These are phyloP conservation scores for Xiphophorus birchmanni DNA, from an alignment of 2,797 vertebrate species.

Conservation along the genomic window DNA sequence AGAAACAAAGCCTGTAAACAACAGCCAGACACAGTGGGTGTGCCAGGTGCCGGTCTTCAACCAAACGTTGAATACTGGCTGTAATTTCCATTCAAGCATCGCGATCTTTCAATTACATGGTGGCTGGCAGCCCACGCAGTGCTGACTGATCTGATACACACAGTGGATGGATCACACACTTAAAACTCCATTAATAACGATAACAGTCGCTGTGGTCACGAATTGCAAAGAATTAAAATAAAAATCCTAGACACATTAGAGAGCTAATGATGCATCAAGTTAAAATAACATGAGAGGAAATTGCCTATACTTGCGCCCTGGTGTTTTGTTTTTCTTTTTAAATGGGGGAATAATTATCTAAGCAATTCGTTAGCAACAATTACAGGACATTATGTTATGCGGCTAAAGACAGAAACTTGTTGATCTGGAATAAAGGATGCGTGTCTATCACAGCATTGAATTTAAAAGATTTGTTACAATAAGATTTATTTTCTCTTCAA, in stretches of 20 bases:
- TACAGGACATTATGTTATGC: background rate
- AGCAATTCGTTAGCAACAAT: slow-evolving; percentile 26
- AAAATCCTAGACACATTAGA: slow-evolving; percentile 41
- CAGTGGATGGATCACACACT: slow-evolving; percentile 35
- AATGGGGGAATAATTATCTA: slow-evolving; percentile 10
- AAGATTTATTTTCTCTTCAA: too few relatives aligned
- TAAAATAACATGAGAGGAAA: slow-evolving; percentile 49
- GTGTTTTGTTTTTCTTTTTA: background rate
- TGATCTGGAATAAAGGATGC: background rate
- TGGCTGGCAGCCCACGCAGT: slow-evolving; percentile 11
- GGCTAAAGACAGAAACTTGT: background rate
- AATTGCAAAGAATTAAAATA: background rate
- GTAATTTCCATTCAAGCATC: slow-evolving; percentile 24
- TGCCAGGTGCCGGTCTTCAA: background rate
- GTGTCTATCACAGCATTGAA: background rate
- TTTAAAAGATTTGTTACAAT: background rate
- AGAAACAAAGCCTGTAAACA: slow-evolving; percentile 5
- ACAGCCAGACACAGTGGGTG: background rate
- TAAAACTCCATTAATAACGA: slow-evolving; percentile 57
- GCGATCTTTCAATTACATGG: slow-evolving; percentile 35
- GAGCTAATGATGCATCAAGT: slow-evolving; percentile 50
- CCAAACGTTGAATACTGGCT: slow-evolving; percentile 14
- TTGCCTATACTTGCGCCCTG: slow-evolving; percentile 20
- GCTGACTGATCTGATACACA: slow-evolving; percentile 35
- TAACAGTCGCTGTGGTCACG: slow-evolving; percentile 33